These are phyloP conservation scores for Dinomys branickii DNA, from an alignment of 2,113 vertebrate genomes.

Conservation along the genomic window DNA sequence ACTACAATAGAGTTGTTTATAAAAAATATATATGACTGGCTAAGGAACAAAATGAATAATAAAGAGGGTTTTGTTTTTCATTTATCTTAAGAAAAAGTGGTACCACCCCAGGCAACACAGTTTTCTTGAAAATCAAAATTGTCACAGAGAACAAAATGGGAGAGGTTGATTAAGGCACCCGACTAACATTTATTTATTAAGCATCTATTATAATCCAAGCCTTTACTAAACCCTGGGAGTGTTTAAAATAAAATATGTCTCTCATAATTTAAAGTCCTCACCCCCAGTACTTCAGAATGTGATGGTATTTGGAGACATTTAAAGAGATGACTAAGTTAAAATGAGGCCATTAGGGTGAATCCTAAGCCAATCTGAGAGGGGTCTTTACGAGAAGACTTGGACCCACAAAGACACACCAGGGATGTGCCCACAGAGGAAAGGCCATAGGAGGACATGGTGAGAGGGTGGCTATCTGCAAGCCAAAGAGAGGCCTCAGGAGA, in stretches of 20 bases:
- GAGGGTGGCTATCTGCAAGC: neutral
- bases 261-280: neutral
- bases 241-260: neutral
- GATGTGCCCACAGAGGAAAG: neutral
- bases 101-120: neutral
- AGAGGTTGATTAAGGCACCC: neutral
- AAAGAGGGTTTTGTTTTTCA: neutral
- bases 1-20: neutral
- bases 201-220: neutral
- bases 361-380: neutral
- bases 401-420: neutral
- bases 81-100: neutral
- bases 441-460: neutral
- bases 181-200: neutral
- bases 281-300: neutral
- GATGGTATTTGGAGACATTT: neutral
- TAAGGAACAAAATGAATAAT: slow-evolving; percentile 18
- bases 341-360: neutral
- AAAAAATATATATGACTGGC: neutral
- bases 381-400: neutral
- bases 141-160: neutral
- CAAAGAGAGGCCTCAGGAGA: neutral
- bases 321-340: neutral
- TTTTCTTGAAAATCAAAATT: slow-evolving; percentile 20
- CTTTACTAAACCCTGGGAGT: too few relatives aligned